Evolutionary conservation across 1,140 invertebrate genomes (phyloP), one percentile per base, ranked within the genome.

Genomic region (Diachasmimorpha longicaudata): DNA sequence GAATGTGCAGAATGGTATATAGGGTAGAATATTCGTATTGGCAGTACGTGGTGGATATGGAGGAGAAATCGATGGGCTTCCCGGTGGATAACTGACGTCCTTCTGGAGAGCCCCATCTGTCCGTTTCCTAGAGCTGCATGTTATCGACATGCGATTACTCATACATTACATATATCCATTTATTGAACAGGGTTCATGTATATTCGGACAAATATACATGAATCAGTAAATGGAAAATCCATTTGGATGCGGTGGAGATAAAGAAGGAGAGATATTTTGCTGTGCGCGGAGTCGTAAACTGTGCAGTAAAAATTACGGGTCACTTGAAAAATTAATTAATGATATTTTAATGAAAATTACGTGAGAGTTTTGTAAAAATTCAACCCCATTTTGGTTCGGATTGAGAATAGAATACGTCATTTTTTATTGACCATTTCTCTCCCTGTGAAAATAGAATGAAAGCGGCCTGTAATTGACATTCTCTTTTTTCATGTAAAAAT

Each of bases 121-220:
- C 31, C 16, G 14, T 36, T 42, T 37, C 9, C 36, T 3, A 19
- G 31, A 68, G 39, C 66, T 68, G 31, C 19, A 37, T 16, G 25
- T 68, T 68, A 68, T 68, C 66, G n/a, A 39, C 66, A 68, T 42
- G 25, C 16, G 66, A 68, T 37, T 68, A 68, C 14, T 16, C n/a
- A 14, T 14, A 68, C 11, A 68, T 68, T 14, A 10, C 23, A 37
- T 8, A 31, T 31, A 31, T 31, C 14, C 6, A 25, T n/a, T 68
- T 68, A 68, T 36, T 68, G 36, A 16, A 39, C 58, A 5, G 21
- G 21, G 14, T n/a, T 13, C 11, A 19, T 39, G 0, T 5, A 42
- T 5, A 68, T 37, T 68, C 13, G 31, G 16, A 37, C 8, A 37
- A 68, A 68, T 39, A 36, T 14, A 13, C 4, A 13, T 13, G 13